Evolutionary conservation across 2,113 vertebrate genomes (phyloP).

Genomic region (Melozone crissalis): DNA sequence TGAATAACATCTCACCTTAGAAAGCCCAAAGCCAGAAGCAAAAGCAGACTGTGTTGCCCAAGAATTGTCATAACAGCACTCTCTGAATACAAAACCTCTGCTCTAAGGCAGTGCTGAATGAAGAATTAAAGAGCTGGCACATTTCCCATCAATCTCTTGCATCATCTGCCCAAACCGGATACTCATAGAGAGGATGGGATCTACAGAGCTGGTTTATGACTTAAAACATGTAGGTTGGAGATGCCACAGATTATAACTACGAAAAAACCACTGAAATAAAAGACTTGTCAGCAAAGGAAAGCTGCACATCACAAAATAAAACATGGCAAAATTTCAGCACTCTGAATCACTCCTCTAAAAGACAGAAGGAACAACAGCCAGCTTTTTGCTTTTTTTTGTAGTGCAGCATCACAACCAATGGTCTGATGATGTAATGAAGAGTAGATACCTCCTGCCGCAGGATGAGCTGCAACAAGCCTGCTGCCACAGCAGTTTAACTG

Average conservation of each 20-base stretch:
- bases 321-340: neutral
- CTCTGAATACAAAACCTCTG: neutral
- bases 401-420: neutral
- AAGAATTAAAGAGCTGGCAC: neutral
- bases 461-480: neutral
- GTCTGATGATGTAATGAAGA: neutral
- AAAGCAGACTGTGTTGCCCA: neutral
- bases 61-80: neutral
- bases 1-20: neutral
- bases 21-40: neutral
- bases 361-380: neutral
- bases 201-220: neutral
- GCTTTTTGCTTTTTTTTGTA: neutral
- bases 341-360: neutral
- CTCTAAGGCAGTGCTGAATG: neutral
- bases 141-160: neutral
- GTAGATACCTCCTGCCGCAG: neutral
- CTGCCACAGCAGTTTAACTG: neutral
- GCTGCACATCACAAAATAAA: neutral
- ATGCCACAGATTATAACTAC: neutral
- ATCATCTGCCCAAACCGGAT: neutral
- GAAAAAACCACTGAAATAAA: neutral
- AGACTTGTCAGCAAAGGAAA: neutral
- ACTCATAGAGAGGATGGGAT: neutral
- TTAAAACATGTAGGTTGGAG: neutral